Evolutionary conservation across 1,140 invertebrate genomes (phyloP), one percentile per base, ranked within the genome.

Genomic region (Marisa cornuarietis): DNA sequence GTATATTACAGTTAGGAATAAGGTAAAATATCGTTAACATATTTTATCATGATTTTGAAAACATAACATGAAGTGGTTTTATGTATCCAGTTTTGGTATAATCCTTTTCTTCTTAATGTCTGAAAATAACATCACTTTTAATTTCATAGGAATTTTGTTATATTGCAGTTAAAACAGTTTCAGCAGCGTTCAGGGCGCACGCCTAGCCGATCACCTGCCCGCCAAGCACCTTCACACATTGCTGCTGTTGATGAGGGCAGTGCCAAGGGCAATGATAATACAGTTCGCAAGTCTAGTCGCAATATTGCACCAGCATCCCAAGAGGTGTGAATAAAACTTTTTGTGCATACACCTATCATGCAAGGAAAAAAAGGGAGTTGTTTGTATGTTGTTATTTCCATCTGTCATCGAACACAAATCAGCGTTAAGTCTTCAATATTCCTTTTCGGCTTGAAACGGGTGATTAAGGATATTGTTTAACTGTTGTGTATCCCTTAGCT

Each of bases 161-260:
- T 77, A 9, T 83, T 86, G 51, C 80, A 86, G 85, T 68, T 86
- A 18, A 86, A 86, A 68, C 85, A 86, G 76, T 86, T 86, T 74
- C 84, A 86, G 74, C 80, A 84, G 75, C 81, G 83, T 71, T 77
- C 81, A 54, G 82, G 83, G 18, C 69, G 80, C 52, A 83, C 79
- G 11, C 82, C 82, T 51, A 78, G 76, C 73, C 78, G 42, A 63
- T 80, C 82, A n/a, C 78, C 69, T 72, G 72, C 78, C 18, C 49
- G 79, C 76, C 77, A 24, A 65, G 42, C 72, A 65, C n/a, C 77
- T 78, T 69, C 49, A 10, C 49, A 62, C 73, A 73, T 68, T 51
- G 42, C 77, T 14, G 78, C 73, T 14, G 51, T 63, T 49, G 54
- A 75, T 63, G 82, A 82, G 54, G 20, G 65, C 9, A 80, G 76